Base-by-base conservation (phyloP, 2,797 vertebrate genomes). In the Pempheris klunzingeri region DNA sequence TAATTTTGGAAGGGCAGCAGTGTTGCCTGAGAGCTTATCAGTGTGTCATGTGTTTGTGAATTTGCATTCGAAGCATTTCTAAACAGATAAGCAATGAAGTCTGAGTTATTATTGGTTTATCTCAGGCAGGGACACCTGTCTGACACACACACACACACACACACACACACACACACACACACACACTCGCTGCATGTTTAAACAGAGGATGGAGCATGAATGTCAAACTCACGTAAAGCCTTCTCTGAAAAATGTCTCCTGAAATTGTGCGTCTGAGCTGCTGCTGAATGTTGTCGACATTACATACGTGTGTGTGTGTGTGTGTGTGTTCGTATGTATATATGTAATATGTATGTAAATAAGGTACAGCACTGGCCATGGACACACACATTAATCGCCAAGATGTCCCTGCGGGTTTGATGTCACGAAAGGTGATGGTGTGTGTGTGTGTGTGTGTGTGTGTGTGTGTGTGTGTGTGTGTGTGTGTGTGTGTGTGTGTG, bases 331-430 rank as follows among this genome's bases (percentile, higher is more conserved):
- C 62, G 32, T 87, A 52, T 80, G 71, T 79, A 60, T 81, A 78
- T 75, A 69, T 93, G 90, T 93, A 92, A 92, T 93, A 88, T 93
- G 88, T 92, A 93, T 94, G 93, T 89, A 93, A 94, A 93, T 93
- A 91, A 88, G 88, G 62, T 18, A 52, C 36, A 74, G 52, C 81
- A 60, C 46, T 18, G 64, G 79, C 82, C 80, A 54, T 82, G 71
- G 82, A 86, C 72, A 67, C 81, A 87, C 78, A 71, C 82, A 86
- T 90, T 90, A 81, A 88, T 84, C 71, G 66, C 69, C 36, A 39
- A 71, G 57, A 77, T 36, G 50, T 81, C 82, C 81, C 88, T 62
- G 78, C 20, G 76, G 87, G 84, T 77, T 82, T 71, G 61, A 85
- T 83, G 74, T 67, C 76, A 80, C 30, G 47, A 39, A 83, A 76